Conservation (phyloP, 2,888 invertebrate species). For the Halocaridina rubra region DNA sequence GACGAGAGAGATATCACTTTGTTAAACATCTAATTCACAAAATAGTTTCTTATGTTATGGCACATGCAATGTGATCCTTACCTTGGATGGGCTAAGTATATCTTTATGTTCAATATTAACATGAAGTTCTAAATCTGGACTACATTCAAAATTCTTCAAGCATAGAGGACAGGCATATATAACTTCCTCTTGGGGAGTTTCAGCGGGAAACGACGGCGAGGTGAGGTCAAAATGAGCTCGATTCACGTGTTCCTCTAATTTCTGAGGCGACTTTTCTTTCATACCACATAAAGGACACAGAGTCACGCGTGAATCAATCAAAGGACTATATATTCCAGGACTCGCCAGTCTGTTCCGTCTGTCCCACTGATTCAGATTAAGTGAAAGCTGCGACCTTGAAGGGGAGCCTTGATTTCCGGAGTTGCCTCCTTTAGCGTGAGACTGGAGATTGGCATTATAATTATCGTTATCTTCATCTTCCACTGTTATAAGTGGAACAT, state of each 20-base stretch:
- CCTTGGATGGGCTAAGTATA: slow-evolving; percentile 77
- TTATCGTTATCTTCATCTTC: slow-evolving; percentile 75
- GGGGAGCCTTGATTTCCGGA: slow-evolving; percentile 72
- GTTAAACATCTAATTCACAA: too few relatives aligned
- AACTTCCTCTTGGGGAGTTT: slow-evolving; percentile 61
- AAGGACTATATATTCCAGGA: slow-evolving; percentile 5
- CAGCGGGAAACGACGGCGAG: slow-evolving; percentile 73
- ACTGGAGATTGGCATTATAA: slow-evolving; percentile 59
- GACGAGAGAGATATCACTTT: too few relatives aligned
- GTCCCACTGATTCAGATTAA: slow-evolving; percentile 70
- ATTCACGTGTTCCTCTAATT: slow-evolving; percentile 85
- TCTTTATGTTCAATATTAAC: slow-evolving; percentile 88
- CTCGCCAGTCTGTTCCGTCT: background rate
- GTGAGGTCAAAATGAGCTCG: slow-evolving; percentile 85
- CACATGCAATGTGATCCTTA: too few relatives aligned
- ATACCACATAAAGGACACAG: slow-evolving; percentile 84
- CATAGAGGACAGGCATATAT: slow-evolving; percentile 84
- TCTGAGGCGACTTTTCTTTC: slow-evolving; percentile 78
- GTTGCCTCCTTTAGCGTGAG: slow-evolving; percentile 66
- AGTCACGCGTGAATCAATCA: slow-evolving; percentile 15
- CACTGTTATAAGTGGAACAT: slow-evolving; percentile 67
- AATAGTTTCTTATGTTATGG: too few relatives aligned
- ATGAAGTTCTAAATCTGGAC: slow-evolving; percentile 82
- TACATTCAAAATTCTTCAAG: slow-evolving; percentile 74
- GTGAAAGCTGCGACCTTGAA: slow-evolving; percentile 74